These are phyloP conservation scores for Noctilio leporinus DNA, from an alignment of 2,113 vertebrate genomes.

Conservation along the genomic window DNA sequence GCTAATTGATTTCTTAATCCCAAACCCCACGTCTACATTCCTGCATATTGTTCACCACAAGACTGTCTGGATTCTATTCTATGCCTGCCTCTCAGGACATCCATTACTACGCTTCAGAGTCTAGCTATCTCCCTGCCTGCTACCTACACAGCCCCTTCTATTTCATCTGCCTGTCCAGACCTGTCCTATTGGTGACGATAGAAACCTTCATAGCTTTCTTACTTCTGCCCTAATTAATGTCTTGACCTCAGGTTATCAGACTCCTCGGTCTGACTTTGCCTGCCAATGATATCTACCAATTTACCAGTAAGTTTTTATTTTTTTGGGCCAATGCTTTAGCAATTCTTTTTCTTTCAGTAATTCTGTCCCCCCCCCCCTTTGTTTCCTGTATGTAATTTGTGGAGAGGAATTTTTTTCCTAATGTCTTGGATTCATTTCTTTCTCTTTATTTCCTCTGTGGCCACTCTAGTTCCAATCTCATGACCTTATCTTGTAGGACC, in stretches of 20 bases:
- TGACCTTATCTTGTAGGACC: neutral
- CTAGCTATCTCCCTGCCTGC: neutral
- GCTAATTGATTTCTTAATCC: slow-evolving; percentile 35
- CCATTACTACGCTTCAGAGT: neutral
- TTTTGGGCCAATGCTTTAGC: neutral
- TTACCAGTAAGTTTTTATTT: slow-evolving; percentile 28
- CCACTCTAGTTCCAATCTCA: neutral
- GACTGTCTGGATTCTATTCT: neutral
- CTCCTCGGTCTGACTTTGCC: neutral
- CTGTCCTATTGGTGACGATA: neutral
- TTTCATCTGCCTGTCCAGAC: neutral
- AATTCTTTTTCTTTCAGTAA: slow-evolving; percentile 31
- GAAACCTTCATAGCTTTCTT: neutral
- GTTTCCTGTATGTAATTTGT: neutral
- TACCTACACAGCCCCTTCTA: neutral
- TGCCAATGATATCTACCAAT: neutral
- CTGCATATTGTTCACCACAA: neutral
- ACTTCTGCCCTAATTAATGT: neutral
- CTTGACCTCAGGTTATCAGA: neutral
- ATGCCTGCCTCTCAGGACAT: neutral
- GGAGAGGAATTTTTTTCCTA: neutral
- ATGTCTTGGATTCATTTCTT: slow-evolving; percentile 9
- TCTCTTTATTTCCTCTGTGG: slow-evolving; percentile 26
- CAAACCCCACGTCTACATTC: neutral
- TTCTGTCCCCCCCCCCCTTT: neutral